phyloP scores from a whole-genome alignment of 2,888 invertebrate genomes.

The Nomada fabriciana region DNA sequence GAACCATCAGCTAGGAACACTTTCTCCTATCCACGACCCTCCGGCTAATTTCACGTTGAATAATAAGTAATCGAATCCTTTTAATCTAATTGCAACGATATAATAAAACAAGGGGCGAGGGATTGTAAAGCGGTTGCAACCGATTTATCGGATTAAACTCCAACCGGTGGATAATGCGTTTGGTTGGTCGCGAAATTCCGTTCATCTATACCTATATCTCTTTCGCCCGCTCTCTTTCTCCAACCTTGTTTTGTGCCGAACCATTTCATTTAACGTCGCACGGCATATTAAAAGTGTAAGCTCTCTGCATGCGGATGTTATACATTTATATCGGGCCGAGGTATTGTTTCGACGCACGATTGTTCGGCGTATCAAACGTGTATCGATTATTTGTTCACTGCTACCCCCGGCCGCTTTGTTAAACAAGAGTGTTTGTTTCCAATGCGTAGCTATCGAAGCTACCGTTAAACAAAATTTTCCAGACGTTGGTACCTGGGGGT shows the following conservation, averaged over 20 bases:
- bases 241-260: neutral
- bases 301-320: neutral
- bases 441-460: too few species aligned
- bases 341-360: constrained; percentile 27
- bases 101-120: constrained; percentile 29
- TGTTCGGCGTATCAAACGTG: constrained; percentile 10
- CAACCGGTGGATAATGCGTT: constrained; percentile 22
- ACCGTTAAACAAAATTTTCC: neutral
- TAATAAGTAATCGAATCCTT: constrained; percentile 56
- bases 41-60: constrained; percentile 38
- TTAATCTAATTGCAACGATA: constrained; percentile 47
- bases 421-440: neutral
- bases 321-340: constrained; percentile 12
- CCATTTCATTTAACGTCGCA: constrained; percentile 29
- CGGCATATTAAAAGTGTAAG: constrained; percentile 35
- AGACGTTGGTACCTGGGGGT: too few species aligned
- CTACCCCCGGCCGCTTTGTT: neutral
- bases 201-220: neutral
- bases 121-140: constrained; percentile 22
- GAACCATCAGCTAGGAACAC: neutral
- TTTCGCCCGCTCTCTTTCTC: neutral
- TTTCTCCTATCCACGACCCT: neutral
- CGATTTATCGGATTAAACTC: constrained; percentile 25
- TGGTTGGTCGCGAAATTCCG: constrained; percentile 14
- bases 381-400: constrained; percentile 31